A percentile compares a stretch with the other conserved stretches of the same genome.
phyloP scores from a whole-genome alignment of 64 coral and sea anemone species.

The Stylophora pistillata region DNA sequence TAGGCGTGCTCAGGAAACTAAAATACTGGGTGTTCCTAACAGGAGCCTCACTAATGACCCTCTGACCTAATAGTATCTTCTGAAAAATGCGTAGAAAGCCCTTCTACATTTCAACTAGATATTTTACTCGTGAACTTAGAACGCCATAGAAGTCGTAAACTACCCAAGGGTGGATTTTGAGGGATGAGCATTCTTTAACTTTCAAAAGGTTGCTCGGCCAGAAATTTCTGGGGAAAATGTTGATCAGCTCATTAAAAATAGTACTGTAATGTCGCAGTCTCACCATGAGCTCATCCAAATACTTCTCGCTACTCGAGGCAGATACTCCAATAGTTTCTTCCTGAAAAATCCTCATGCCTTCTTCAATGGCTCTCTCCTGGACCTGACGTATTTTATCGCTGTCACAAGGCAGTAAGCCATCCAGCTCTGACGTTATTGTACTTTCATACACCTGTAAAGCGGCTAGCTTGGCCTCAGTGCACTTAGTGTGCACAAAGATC shows the following conservation, averaged over 20 bases:
- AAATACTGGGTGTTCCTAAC: too few relatives aligned
- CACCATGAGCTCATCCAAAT: slow-evolving; percentile 31
- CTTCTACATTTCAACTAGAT: too few relatives aligned
- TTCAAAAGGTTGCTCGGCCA: too few relatives aligned
- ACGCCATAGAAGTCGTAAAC: too few relatives aligned
- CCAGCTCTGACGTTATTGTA: neutral
- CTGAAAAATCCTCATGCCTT: neutral
- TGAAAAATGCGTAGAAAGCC: too few relatives aligned
- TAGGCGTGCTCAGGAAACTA: too few relatives aligned
- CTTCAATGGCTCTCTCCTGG: neutral
- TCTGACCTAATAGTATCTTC: too few relatives aligned
- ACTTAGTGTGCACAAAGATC: slow-evolving; percentile 9
- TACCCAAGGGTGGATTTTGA: too few relatives aligned
- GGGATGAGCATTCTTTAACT: too few relatives aligned
- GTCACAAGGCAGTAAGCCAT: slow-evolving; percentile 13
- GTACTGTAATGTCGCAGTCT: neutral
- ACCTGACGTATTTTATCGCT: slow-evolving; percentile 13
- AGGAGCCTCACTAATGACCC: too few relatives aligned
- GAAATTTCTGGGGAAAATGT: too few relatives aligned
- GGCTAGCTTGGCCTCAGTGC: neutral
- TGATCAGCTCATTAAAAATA: neutral
- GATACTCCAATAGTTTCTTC: neutral
- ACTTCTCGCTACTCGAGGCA: neutral
- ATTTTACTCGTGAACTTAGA: too few relatives aligned
- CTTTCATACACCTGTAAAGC: slow-evolving; percentile 12